Evolutionary conservation across 2,797 vertebrate genomes (phyloP).

Genomic region (Tapera naevia): DNA sequence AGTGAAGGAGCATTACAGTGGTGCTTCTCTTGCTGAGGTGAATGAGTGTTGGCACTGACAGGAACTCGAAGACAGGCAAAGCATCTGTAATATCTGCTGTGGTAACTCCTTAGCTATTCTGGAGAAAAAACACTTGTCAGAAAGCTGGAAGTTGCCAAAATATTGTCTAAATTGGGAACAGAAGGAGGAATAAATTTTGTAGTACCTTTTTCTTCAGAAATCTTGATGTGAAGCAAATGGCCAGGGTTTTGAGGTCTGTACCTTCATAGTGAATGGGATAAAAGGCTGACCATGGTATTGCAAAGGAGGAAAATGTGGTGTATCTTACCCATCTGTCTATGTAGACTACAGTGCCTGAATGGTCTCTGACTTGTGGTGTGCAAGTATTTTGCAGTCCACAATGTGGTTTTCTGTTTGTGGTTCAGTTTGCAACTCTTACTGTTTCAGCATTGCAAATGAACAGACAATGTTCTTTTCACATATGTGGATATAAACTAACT

Average conservation of each 20-base stretch:
- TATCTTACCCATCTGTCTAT: not conserved
- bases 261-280: not conserved
- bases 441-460: not conserved
- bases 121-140: not conserved
- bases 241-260: not conserved
- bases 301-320: not conserved
- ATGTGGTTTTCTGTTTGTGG: not conserved
- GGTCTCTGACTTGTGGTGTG: not conserved
- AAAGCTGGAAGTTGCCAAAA: not conserved
- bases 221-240: not conserved
- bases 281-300: not conserved
- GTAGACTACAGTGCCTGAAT: not conserved
- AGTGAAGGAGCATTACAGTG: not conserved
- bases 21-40: not conserved
- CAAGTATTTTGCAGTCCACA: not conserved
- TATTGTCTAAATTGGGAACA: not conserved
- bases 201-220: not conserved
- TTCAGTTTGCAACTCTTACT: not conserved
- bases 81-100: not conserved
- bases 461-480: not conserved
- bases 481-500: not conserved
- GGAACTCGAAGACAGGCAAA: not conserved
- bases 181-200: not conserved
- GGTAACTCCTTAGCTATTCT: not conserved
- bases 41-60: not conserved